Conservation (phyloP, 2,113 vertebrate species). For the Pholis gunnellus region DNA sequence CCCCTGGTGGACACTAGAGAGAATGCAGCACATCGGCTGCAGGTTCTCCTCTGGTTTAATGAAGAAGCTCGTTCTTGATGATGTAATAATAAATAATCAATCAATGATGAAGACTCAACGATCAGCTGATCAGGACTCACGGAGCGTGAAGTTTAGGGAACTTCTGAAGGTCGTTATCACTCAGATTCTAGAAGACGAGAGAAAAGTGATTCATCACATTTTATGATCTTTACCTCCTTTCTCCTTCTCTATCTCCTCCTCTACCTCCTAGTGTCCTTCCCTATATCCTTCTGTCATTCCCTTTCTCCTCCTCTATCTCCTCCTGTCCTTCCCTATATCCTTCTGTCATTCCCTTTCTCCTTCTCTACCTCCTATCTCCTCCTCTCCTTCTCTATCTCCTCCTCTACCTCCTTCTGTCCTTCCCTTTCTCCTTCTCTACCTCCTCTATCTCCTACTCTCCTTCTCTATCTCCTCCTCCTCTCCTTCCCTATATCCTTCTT, state of each 20-base stretch:
- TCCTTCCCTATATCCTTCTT: neutral
- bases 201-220: neutral
- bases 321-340: neutral
- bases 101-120: no score
- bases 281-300: neutral
- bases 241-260: neutral
- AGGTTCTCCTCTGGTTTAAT: no score
- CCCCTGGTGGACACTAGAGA: no score
- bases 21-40: no score
- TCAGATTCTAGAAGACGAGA: slow-evolving; percentile 87
- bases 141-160: slow-evolving; percentile 94
- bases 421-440: neutral
- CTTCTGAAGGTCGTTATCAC: slow-evolving; percentile 93
- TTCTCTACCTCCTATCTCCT: neutral
- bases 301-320: neutral
- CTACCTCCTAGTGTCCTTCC: neutral
- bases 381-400: neutral
- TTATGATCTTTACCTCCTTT: neutral
- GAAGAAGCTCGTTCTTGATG: no score
- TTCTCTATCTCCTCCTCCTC: neutral
- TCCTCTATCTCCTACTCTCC: neutral
- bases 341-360: no score
- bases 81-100: no score
- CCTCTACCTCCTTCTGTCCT: neutral
- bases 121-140: slow-evolving; percentile 76